phyloP scores from a whole-genome alignment of 1,140 invertebrate species.

The Atta cephalotes region DNA sequence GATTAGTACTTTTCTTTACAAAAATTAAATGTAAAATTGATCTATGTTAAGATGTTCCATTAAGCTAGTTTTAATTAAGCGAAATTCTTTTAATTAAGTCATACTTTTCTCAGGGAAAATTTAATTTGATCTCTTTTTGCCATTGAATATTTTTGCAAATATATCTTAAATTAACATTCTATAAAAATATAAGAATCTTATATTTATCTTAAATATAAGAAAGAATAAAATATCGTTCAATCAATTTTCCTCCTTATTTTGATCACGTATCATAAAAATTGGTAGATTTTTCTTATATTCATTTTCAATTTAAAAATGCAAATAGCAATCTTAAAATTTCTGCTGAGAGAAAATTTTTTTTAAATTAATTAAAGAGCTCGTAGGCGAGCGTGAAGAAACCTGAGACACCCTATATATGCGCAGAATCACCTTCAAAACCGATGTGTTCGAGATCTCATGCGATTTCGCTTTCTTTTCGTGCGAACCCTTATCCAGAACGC shows the following conservation, averaged over 20 bases:
- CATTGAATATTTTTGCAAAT: neutral
- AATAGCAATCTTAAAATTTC: neutral
- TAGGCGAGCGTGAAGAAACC: neutral
- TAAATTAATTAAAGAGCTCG: neutral
- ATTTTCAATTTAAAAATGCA: neutral
- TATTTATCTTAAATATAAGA: neutral
- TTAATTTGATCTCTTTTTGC: neutral
- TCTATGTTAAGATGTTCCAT: neutral
- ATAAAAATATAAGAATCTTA: too few relatives aligned
- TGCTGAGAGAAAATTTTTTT: neutral
- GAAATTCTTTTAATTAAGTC: neutral
- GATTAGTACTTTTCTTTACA: neutral
- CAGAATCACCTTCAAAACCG: conserved; percentile 66
- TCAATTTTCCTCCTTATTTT: neutral
- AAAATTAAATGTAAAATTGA: neutral
- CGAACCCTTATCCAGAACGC: conserved; percentile 68
- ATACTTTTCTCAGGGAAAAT: neutral
- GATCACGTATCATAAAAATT: neutral
- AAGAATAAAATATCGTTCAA: neutral
- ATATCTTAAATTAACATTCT: neutral
- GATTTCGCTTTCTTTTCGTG: conserved; percentile 47
- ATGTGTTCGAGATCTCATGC: conserved; percentile 67
- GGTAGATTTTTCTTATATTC: neutral
- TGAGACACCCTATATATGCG: conserved; percentile 34
- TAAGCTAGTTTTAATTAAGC: neutral